Percentiles rank a stretch among this genome's conserved stretches.
phyloP scores from a whole-genome alignment of 2,797 vertebrate genomes.

The Neosalanx taihuensis region DNA sequence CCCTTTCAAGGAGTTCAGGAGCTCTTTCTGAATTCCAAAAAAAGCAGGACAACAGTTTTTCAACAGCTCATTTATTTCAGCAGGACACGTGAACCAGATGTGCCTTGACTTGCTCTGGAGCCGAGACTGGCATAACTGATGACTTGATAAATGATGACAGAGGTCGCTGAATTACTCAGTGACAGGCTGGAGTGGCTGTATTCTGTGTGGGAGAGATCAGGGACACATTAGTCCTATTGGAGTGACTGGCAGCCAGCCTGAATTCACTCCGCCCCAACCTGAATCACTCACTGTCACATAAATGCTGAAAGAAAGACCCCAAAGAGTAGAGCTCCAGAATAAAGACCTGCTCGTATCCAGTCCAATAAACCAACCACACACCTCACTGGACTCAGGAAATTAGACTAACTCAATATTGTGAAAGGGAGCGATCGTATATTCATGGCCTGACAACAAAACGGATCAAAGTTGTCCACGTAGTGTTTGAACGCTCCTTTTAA shows the following conservation, averaged over 20 bases:
- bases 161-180: slow-evolving; percentile 16
- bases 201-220: slow-evolving; percentile 40
- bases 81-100: slow-evolving; percentile 31
- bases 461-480: no score
- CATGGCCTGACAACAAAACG: no score
- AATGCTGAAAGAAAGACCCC: slow-evolving; percentile 24
- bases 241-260: slow-evolving; percentile 50
- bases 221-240: slow-evolving; percentile 44
- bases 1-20: slow-evolving; percentile 19
- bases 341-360: slow-evolving; percentile 30
- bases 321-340: slow-evolving; percentile 4
- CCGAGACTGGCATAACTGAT: slow-evolving; percentile 38
- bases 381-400: not conserved
- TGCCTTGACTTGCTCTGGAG: slow-evolving; percentile 46
- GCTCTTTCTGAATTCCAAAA: slow-evolving; percentile 40
- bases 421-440: not conserved
- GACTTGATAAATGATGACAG: slow-evolving; percentile 28
- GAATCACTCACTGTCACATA: slow-evolving; percentile 58
- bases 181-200: slow-evolving; percentile 37
- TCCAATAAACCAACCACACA: slow-evolving; percentile 13
- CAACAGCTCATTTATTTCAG: slow-evolving; percentile 42
- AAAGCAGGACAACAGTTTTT: slow-evolving; percentile 34
- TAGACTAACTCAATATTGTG: not conserved
- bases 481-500: no score
- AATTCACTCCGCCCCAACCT: slow-evolving; percentile 37